These are phyloP conservation scores for Odiellus spinosus DNA, from an alignment of 2,888 invertebrate species.

Conservation along the genomic window DNA sequence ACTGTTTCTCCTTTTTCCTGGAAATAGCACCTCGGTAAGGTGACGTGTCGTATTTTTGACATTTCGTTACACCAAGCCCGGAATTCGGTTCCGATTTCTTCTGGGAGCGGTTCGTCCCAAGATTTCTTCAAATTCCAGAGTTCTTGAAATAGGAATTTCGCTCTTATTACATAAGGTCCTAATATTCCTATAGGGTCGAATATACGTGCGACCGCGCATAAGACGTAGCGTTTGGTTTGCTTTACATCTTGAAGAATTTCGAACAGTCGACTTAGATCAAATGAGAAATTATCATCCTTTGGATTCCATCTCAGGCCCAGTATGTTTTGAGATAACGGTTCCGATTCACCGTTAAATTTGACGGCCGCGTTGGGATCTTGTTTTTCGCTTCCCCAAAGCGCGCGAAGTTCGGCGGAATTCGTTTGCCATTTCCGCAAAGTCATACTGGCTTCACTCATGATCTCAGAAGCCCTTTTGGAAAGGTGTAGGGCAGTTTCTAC, in stretches of 20 bases:
- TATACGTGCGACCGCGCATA: background rate
- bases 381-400: no score
- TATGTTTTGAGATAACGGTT: no score
- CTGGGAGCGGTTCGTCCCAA: background rate
- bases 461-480: background rate
- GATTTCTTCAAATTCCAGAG: background rate
- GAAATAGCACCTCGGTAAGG: no score
- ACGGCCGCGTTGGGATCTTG: no score
- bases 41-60: no score
- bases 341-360: no score
- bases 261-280: no score
- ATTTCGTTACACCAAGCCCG: no score
- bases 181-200: slow-evolving; percentile 1
- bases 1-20: no score
- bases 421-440: slow-evolving; percentile 1
- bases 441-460: background rate
- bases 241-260: background rate
- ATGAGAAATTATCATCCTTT: no score
- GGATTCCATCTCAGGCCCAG: no score
- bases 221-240: background rate
- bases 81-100: background rate
- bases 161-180: background rate
- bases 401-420: background rate
- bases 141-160: background rate
- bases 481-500: no score